These are phyloP conservation scores for Psilopsiagon aurifrons DNA, from an alignment of 2,113 vertebrate genomes.

Conservation along the genomic window DNA sequence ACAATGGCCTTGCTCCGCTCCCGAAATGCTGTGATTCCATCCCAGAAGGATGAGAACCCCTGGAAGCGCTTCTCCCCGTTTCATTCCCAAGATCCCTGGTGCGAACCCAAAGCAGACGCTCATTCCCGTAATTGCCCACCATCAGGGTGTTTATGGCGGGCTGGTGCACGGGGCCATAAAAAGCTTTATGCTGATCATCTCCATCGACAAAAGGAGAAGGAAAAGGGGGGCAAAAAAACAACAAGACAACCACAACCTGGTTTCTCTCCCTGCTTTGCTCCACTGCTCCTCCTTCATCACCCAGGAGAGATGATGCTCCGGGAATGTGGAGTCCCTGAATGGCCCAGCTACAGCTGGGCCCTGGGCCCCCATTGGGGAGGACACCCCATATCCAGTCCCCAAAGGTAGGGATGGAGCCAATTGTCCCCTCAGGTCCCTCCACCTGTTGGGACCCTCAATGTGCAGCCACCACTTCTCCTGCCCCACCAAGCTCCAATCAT, in stretches of 20 bases:
- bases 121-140: not conserved
- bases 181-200: conserved; percentile 47
- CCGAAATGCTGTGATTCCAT: fast-evolving
- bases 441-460: fast-evolving
- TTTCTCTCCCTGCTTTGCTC: not conserved
- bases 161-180: not conserved
- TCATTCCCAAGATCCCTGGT: not conserved
- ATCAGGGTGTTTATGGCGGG: not conserved
- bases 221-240: not conserved
- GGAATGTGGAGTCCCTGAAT: not conserved
- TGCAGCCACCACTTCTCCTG: not conserved
- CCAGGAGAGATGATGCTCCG: fast-evolving
- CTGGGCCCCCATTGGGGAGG: not conserved
- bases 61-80: not conserved
- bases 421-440: fast-evolving
- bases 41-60: not conserved
- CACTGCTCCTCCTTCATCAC: not conserved
- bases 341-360: not conserved
- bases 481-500: not conserved
- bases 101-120: not conserved
- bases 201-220: not conserved
- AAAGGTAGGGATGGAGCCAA: fast-evolving
- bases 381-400: not conserved
- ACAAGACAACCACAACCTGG: not conserved
- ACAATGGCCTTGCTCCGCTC: fast-evolving